These are phyloP conservation scores for Dendroctonus ponderosae DNA, from an alignment of 1,140 invertebrate genomes.

Conservation along the genomic window DNA sequence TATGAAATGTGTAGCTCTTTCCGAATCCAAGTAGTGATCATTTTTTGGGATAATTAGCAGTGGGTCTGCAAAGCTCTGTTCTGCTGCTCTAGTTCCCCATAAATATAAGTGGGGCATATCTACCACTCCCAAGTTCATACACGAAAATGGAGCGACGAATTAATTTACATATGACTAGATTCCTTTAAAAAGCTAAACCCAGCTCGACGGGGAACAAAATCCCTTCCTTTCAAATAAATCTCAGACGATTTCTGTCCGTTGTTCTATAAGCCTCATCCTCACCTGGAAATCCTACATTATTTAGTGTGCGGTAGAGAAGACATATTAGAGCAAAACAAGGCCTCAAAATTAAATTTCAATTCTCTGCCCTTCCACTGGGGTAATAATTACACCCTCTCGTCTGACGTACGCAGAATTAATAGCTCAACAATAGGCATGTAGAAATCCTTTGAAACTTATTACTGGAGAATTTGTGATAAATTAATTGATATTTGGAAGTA, in stretches of 20 bases:
- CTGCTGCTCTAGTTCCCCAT: too few relatives aligned
- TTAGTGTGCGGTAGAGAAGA: constrained; percentile 33
- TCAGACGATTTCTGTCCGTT: constrained; percentile 21
- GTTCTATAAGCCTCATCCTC: constrained; percentile 23
- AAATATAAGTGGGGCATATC: too few relatives aligned
- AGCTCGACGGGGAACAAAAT: constrained; percentile 14
- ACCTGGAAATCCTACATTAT: constrained; percentile 34
- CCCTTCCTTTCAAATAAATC: constrained; percentile 24
- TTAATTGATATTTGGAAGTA: too few relatives aligned
- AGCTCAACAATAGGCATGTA: constrained; percentile 36
- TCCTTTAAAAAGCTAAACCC: constrained; percentile 19
- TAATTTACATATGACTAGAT: constrained; percentile 17
- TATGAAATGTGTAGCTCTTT: too few relatives aligned
- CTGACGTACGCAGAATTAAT: constrained; percentile 36
- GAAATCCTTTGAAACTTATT: too few relatives aligned
- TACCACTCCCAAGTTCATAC: too few relatives aligned
- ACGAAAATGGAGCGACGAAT: constrained; percentile 5
- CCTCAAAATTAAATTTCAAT: constrained; percentile 33
- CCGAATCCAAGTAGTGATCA: too few relatives aligned
- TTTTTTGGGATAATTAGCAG: too few relatives aligned
- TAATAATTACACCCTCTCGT: constrained; percentile 35
- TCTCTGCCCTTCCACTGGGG: constrained; percentile 30
- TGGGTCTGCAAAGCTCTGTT: too few relatives aligned
- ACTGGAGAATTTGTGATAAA: too few relatives aligned
- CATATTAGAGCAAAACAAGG: constrained; percentile 30